Conservation (phyloP, 2,113 vertebrate species). For the Tilapia sparmanii region DNA sequence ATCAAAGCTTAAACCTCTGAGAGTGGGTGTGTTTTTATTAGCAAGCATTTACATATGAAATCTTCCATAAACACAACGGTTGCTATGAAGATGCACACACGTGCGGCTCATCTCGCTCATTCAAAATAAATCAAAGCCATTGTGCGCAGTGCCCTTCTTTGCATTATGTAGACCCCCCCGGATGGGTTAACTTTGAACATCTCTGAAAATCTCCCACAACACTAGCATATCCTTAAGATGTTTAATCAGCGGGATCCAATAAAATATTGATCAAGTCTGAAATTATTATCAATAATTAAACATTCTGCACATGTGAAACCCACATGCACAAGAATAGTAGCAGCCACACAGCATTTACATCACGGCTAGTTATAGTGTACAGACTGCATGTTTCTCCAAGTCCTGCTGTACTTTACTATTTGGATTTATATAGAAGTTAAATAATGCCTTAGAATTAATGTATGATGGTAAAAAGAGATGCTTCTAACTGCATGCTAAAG, state of each 20-base stretch:
- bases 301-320: neutral
- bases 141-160: neutral
- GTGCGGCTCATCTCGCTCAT: constrained; percentile 11
- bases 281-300: constrained; percentile 47
- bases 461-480: neutral
- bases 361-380: neutral
- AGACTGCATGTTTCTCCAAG: neutral
- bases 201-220: neutral
- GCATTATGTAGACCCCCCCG: neutral
- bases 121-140: constrained; percentile 38
- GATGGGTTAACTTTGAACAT: neutral
- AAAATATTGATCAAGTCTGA: constrained; percentile 40
- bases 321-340: neutral
- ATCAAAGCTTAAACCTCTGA: neutral
- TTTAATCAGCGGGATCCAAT: constrained; percentile 24
- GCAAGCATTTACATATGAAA: neutral
- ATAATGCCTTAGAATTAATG: neutral
- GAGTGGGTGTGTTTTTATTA: neutral
- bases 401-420: neutral
- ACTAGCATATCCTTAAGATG: constrained; percentile 20
- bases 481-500: neutral
- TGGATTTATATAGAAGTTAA: neutral
- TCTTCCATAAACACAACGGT: neutral
- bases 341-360: neutral
- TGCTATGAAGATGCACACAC: neutral